phyloP scores from a whole-genome alignment of 1,140 invertebrate species.

The Melipona quadrifasciata region DNA sequence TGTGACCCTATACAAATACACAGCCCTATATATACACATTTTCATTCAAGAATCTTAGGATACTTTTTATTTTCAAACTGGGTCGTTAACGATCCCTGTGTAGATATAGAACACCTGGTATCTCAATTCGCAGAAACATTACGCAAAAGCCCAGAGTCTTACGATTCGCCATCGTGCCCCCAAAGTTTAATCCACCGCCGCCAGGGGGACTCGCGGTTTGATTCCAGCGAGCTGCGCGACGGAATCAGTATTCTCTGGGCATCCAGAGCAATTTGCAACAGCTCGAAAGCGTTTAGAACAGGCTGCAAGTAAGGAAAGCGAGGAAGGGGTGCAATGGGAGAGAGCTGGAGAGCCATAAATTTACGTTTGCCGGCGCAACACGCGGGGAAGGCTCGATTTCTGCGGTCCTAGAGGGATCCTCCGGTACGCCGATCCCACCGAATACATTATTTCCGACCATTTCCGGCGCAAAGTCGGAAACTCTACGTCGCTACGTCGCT shows the following conservation, averaged over 20 bases:
- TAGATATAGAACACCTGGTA: too few species aligned
- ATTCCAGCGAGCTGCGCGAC: background rate
- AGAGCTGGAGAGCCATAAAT: background rate
- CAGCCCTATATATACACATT: too few species aligned
- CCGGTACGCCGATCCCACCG: background rate
- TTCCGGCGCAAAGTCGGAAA: background rate
- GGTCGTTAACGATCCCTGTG: too few species aligned
- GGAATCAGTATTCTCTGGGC: conserved; percentile 1
- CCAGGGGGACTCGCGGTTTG: background rate
- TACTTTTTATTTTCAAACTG: too few species aligned
- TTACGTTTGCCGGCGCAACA: background rate
- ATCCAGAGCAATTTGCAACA: background rate
- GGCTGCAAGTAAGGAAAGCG: background rate
- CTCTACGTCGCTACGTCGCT: background rate
- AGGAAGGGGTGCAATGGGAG: background rate
- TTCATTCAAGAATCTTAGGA: too few species aligned
- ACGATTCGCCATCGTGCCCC: background rate
- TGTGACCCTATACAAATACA: too few species aligned
- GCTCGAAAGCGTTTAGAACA: conserved; percentile 2
- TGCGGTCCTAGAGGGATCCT: background rate
- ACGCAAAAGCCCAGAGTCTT: background rate
- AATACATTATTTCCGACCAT: background rate
- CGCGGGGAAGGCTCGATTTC: background rate
- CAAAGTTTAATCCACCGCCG: background rate
- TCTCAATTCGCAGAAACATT: background rate